phyloP scores from a whole-genome alignment of 1,140 invertebrate species.

The Ostrea edulis region DNA sequence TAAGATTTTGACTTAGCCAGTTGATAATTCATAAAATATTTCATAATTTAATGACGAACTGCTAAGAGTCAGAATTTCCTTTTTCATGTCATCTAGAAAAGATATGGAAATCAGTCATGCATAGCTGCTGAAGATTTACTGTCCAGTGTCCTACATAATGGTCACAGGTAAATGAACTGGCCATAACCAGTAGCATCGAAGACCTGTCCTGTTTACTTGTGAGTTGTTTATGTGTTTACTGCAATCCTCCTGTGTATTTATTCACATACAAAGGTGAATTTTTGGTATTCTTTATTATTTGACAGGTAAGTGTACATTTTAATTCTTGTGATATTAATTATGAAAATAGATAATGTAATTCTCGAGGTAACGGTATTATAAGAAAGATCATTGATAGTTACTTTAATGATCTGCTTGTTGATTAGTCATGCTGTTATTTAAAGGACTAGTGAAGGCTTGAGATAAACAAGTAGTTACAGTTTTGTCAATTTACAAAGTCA shows the following conservation, averaged over 20 bases:
- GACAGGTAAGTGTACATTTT: neutral
- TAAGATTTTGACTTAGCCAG: neutral
- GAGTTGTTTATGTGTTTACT: slow-evolving; percentile 29
- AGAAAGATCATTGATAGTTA: neutral
- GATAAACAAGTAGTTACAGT: too few species aligned
- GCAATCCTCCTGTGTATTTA: neutral
- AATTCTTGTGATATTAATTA: neutral
- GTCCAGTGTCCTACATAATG: slow-evolving; percentile 7
- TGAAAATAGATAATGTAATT: neutral
- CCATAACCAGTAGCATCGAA: neutral
- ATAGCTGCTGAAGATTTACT: slow-evolving; percentile 20
- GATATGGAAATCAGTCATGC: slow-evolving; percentile 22
- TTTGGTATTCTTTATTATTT: neutral
- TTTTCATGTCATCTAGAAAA: neutral
- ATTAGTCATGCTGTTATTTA: neutral
- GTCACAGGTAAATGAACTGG: slow-evolving; percentile 25
- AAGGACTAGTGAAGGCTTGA: neutral
- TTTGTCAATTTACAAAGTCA: too few species aligned
- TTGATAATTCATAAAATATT: slow-evolving; percentile 13
- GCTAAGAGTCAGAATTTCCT: slow-evolving; percentile 6
- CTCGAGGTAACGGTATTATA: neutral
- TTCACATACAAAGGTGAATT: neutral
- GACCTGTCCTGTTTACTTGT: slow-evolving; percentile 16
- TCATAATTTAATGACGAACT: neutral
- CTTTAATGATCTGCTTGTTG: neutral